phyloP scores from a whole-genome alignment of 2,888 invertebrate species.

The Mylabris sibirica region DNA sequence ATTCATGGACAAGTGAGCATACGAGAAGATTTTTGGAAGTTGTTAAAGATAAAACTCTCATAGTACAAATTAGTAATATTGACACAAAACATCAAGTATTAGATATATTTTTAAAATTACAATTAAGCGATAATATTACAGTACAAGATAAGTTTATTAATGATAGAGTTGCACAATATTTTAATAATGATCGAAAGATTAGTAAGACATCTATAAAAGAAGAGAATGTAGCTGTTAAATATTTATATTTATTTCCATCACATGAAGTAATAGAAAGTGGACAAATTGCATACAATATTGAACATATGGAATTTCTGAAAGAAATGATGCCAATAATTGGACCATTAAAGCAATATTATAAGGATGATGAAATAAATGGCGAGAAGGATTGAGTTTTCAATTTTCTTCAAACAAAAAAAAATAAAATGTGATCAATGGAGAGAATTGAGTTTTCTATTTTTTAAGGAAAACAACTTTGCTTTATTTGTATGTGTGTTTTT shows the following conservation, averaged over 20 bases:
- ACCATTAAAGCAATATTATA: not conserved
- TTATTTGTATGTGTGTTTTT: too few species aligned
- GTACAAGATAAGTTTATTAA: constrained; percentile 20
- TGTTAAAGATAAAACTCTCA: constrained; percentile 15
- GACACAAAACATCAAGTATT: constrained; percentile 13
- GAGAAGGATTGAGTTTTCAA: not conserved
- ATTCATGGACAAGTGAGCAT: constrained; percentile 21
- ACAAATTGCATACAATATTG: not conserved
- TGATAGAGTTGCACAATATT: constrained; percentile 11
- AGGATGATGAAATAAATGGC: not conserved
- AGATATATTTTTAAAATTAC: constrained; percentile 17
- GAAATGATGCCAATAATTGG: not conserved
- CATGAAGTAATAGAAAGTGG: constrained; percentile 9
- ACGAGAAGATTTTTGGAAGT: constrained; percentile 12
- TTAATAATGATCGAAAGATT: constrained; percentile 8
- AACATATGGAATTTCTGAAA: not conserved
- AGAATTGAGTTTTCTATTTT: too few species aligned
- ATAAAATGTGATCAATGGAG: too few species aligned
- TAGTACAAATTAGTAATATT: constrained; percentile 10
- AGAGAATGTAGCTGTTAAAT: constrained; percentile 9
- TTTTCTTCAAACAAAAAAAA: too few species aligned
- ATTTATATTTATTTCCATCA: constrained; percentile 22
- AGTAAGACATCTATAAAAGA: not conserved
- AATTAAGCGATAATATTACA: not conserved
- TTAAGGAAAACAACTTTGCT: too few species aligned